Conservation (phyloP, 2,888 invertebrate species). For the Drosophila robusta region DNA sequence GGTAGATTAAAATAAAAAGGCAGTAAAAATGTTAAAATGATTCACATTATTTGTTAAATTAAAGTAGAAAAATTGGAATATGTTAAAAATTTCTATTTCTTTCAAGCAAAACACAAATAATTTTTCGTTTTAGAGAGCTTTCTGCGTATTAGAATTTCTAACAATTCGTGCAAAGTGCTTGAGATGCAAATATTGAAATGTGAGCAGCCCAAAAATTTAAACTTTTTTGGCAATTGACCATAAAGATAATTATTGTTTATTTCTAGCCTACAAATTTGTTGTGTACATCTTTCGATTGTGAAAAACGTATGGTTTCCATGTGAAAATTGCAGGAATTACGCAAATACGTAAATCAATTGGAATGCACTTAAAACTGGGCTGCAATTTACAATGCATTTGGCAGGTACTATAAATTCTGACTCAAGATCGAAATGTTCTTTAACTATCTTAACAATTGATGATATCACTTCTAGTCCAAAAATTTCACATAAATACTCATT, state of each 20-base stretch:
- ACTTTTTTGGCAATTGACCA: conserved; percentile 48
- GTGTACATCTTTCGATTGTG: conserved; percentile 3
- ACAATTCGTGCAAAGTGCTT: conserved; percentile 5
- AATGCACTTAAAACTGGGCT: conserved; percentile 6
- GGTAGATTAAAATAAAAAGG: no score
- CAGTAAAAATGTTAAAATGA: no score
- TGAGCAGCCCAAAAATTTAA: conserved; percentile 39
- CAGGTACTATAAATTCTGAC: conserved; percentile 7
- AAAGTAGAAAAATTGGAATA: no score
- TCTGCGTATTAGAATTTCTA: not conserved
- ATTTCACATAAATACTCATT: not conserved
- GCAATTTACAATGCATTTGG: conserved; percentile 17
- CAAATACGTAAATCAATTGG: conserved; percentile 10
- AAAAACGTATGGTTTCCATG: conserved; percentile 29
- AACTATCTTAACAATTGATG: not conserved
- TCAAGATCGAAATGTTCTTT: not conserved
- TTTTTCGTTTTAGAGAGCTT: not conserved
- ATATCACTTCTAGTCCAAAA: conserved; percentile 10
- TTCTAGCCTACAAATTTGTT: conserved; percentile 1
- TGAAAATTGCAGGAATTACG: not conserved
- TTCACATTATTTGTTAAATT: no score
- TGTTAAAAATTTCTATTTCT: no score
- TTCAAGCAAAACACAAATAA: not conserved
- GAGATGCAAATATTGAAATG: conserved; percentile 30
- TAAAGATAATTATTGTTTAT: conserved; percentile 19